A percentile compares a stretch with the other conserved stretches of the same genome.
These are phyloP conservation scores for Marcusenius ussheri DNA, from an alignment of 2,113 vertebrate species.

Conservation along the genomic window DNA sequence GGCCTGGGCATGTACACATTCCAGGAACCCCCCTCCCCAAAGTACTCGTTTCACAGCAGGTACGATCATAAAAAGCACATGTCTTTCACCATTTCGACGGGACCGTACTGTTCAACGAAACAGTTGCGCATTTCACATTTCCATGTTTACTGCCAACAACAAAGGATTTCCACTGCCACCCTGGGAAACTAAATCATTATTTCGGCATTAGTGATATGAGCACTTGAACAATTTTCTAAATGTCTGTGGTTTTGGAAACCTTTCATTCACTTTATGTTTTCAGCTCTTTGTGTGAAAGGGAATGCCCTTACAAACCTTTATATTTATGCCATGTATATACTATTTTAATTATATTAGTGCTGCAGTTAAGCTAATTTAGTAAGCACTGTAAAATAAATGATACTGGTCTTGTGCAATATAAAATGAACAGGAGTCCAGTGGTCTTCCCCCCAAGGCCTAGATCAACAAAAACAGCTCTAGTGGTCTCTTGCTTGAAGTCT, in stretches of 20 bases:
- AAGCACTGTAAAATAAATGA: background rate
- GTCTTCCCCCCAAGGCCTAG: background rate
- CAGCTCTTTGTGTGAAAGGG: background rate
- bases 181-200: conserved; percentile 54
- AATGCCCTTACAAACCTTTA: background rate
- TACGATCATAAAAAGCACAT: conserved; percentile 13
- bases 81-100: conserved; percentile 31
- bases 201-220: conserved; percentile 38
- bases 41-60: conserved; percentile 21
- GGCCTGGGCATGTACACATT: background rate
- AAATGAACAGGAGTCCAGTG: background rate
- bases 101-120: conserved; percentile 43
- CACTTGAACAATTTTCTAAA: conserved; percentile 37
- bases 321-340: background rate
- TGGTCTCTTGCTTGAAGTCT: background rate
- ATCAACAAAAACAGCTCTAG: background rate
- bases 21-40: background rate
- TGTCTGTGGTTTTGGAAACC: conserved; percentile 33
- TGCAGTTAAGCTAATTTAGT: background rate
- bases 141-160: conserved; percentile 55
- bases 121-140: conserved; percentile 55
- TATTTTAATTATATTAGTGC: background rate
- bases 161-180: conserved; percentile 55
- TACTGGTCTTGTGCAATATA: background rate
- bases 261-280: conserved; percentile 21